A percentile compares a stretch with the other conserved stretches of the same genome.
Conservation (phyloP, 2,797 vertebrate genomes). For the Tinamus major region DNA sequence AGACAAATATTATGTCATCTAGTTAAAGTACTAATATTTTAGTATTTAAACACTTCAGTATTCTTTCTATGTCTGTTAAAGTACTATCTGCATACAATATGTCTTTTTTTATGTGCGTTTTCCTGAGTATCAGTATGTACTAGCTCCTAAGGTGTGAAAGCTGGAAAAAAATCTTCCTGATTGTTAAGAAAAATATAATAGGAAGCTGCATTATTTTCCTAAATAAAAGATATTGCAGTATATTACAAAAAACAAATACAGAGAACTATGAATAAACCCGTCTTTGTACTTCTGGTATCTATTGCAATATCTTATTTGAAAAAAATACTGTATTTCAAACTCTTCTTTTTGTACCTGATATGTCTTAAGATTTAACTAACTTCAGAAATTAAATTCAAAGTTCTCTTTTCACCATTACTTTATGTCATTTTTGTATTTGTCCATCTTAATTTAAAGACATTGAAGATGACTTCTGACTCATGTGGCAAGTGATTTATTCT, state of each 20-base stretch:
- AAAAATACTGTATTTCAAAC: background rate
- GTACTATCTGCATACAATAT: background rate
- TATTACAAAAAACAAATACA: background rate
- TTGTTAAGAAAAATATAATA: background rate
- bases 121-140: background rate
- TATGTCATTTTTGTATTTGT: slow-evolving; percentile 9
- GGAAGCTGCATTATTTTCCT: background rate
- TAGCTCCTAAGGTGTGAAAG: background rate
- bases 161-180: background rate
- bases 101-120: background rate
- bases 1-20: background rate
- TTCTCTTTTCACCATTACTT: slow-evolving; percentile 28
- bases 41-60: background rate
- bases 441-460: slow-evolving; percentile 51
- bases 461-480: slow-evolving; percentile 56
- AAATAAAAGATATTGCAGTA: background rate
- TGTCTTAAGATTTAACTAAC: slow-evolving; percentile 27
- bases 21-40: background rate
- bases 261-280: background rate
- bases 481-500: slow-evolving; percentile 57
- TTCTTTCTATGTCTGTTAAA: background rate
- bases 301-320: background rate
- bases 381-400: background rate
- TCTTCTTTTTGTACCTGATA: background rate
- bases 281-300: background rate